These are phyloP conservation scores for Trachelus tabidus DNA, from an alignment of 2,888 invertebrate species.

Conservation along the genomic window DNA sequence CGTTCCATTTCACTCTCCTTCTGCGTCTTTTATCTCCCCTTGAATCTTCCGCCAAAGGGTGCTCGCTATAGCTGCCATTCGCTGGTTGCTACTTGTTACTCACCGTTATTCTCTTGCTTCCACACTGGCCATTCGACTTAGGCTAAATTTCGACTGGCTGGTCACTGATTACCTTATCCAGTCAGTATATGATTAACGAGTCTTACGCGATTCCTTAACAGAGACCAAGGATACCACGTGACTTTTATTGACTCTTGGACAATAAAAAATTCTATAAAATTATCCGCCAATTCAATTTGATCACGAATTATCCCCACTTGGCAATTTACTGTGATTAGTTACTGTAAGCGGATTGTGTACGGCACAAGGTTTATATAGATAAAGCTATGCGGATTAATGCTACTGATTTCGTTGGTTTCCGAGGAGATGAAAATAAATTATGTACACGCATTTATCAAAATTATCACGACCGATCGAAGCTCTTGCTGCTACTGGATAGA, in stretches of 20 bases:
- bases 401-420: not conserved
- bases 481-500: not conserved
- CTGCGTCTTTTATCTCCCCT: slow-evolving; percentile 21
- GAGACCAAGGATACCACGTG: not conserved
- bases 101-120: not conserved
- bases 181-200: not conserved
- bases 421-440: not conserved
- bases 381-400: not conserved
- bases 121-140: not conserved
- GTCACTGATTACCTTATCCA: not conserved
- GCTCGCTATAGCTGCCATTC: slow-evolving; percentile 10
- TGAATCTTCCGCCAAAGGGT: slow-evolving; percentile 19
- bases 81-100: slow-evolving; percentile 5
- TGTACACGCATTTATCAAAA: not conserved
- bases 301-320: not conserved
- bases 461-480: not conserved
- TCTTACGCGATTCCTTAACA: not conserved
- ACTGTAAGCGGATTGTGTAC: not conserved
- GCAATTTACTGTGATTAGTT: not conserved
- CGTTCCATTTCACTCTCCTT: slow-evolving; percentile 24
- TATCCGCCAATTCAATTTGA: not conserved
- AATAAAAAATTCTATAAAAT: not conserved
- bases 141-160: not conserved
- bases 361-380: not conserved
- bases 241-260: not conserved